Evolutionary conservation across 53 echinoderm and acorn worm genomes (phyloP).

Genomic region (Echinometra lucunter): DNA sequence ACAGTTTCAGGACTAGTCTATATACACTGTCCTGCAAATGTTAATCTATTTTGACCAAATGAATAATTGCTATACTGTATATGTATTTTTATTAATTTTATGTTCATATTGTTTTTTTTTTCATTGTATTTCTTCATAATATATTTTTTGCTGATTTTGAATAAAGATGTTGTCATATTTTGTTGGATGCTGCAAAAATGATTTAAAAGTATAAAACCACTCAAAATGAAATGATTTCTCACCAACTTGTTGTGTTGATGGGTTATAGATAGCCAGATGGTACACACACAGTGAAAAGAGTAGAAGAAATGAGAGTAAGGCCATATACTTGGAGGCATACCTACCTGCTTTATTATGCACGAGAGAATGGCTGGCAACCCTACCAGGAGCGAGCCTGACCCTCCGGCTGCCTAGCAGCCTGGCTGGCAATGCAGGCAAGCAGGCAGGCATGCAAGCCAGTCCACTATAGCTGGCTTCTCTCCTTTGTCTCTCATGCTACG

Average conservation of each 20-base stretch:
- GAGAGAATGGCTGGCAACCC: not conserved
- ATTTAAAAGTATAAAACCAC: too few species aligned
- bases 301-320: not conserved
- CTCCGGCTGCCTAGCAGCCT: not conserved
- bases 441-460: not conserved
- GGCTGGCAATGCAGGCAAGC: not conserved
- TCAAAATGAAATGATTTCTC: not conserved
- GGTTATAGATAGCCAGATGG: conserved; percentile 36
- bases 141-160: too few species aligned
- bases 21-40: not conserved
- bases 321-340: conserved; percentile 30
- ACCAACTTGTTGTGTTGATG: not conserved
- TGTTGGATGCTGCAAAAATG: too few species aligned
- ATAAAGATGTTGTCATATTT: too few species aligned
- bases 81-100: too few species aligned
- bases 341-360: conserved; percentile 38
- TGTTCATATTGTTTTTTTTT: too few species aligned
- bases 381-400: conserved; percentile 27
- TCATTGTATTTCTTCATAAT: too few species aligned
- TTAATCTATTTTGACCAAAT: not conserved
- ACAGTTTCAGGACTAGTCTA: not conserved
- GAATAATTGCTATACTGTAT: too few species aligned
- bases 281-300: not conserved
- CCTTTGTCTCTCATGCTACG: not conserved
- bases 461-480: not conserved